These are phyloP conservation scores for Drosophila jambulina DNA, from an alignment of 1,140 invertebrate species.

Conservation along the genomic window DNA sequence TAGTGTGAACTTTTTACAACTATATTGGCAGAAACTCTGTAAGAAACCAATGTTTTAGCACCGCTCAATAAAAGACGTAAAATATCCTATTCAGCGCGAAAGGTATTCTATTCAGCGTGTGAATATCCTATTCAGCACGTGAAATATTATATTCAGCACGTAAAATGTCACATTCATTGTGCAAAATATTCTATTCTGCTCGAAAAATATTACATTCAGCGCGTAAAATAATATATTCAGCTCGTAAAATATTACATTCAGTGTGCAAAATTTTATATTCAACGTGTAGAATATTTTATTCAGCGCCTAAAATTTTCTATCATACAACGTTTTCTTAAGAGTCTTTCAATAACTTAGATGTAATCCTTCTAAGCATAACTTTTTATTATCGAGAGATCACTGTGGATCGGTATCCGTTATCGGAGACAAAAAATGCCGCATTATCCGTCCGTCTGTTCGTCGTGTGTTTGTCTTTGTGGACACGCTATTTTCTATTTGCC, in stretches of 20 bases:
- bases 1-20: too few species aligned
- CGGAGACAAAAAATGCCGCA: slow-evolving; percentile 5
- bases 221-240: background rate
- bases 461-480: slow-evolving; percentile 5
- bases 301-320: background rate
- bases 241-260: background rate
- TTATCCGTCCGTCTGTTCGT: slow-evolving; percentile 8
- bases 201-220: background rate
- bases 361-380: too few species aligned
- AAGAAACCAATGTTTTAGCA: background rate
- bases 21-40: background rate
- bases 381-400: background rate
- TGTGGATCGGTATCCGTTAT: slow-evolving; percentile 1
- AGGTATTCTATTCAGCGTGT: background rate
- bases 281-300: too few species aligned
- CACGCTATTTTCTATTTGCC: slow-evolving; percentile 15
- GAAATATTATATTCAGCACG: background rate
- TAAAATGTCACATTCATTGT: background rate
- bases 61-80: background rate
- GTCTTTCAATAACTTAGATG: background rate
- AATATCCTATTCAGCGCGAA: background rate
- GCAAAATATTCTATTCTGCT: background rate
- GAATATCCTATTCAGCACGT: background rate
- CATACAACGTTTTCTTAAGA: background rate
- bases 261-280: background rate